A percentile compares a stretch with the other conserved stretches of the same genome.
Evolutionary conservation across 2,888 invertebrate genomes (phyloP).

Genomic region (Eupelmus urozonus): DNA sequence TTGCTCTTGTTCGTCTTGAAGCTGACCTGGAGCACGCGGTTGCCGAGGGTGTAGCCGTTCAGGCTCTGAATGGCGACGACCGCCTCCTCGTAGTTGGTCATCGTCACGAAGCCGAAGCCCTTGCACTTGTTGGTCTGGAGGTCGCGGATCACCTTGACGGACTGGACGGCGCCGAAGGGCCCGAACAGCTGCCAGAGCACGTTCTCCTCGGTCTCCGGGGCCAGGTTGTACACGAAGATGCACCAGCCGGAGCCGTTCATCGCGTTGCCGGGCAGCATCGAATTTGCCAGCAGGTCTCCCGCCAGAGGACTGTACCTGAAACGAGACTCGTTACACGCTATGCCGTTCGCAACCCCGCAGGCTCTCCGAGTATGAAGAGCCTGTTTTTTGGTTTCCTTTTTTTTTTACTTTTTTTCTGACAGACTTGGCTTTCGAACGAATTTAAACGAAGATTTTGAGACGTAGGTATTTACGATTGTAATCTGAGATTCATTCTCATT

Average conservation of each 20-base stretch:
- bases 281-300: constrained; percentile 86
- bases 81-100: constrained; percentile 97
- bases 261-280: constrained; percentile 86
- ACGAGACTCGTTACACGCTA: constrained; percentile 62
- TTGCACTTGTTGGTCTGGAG: constrained; percentile 95
- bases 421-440: neutral
- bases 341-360: neutral
- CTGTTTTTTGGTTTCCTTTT: no score
- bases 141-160: constrained; percentile 95
- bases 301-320: constrained; percentile 91
- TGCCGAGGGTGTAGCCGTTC: constrained; percentile 94
- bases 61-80: constrained; percentile 94
- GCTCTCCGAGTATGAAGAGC: neutral
- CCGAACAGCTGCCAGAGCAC: constrained; percentile 97
- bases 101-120: constrained; percentile 96
- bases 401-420: neutral
- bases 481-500: no score
- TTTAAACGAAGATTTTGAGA: neutral
- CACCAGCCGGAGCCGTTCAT: constrained; percentile 89
- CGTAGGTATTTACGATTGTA: no score
- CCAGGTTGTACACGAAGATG: constrained; percentile 97
- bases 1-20: constrained; percentile 92
- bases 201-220: constrained; percentile 97
- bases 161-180: constrained; percentile 95
- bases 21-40: constrained; percentile 94